Base-by-base conservation (phyloP, 2,888 invertebrate genomes). In the Gisinianus flammeolus region DNA sequence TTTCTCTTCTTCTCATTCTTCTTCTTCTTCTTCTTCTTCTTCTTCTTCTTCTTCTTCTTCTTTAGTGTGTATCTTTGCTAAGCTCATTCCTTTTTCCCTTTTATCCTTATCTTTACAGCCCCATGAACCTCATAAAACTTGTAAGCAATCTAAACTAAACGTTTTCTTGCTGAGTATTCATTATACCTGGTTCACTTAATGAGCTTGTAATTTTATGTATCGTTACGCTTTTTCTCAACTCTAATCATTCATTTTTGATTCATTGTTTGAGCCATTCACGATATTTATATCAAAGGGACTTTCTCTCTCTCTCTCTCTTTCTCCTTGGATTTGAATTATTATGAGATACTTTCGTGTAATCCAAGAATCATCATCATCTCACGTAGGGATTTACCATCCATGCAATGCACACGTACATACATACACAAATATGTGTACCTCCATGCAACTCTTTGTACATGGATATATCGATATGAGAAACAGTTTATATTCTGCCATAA, bases 141-240 rank as follows among this genome's bases (percentile, higher is more conserved):
- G 68, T 68, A 44, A 68, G 68, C 68, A 68, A 68, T 68, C 68
- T 68, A 68, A 68, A 68, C 68, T 62, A 62, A 62, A 62, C 62
- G 62, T 24, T 62, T 28, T 26, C 44, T 68, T 44, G 33, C 68
- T 10, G 22, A 44, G 44, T 30, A 71, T 74, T 74, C 74, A 74
- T 74, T 74, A 67, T 67, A 74, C 74, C 74, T 74, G 74, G 64
- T 5, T 33, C 12, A 8, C 67, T 74, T 74, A 74, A 74, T 74
- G 74, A 74, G 66, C 64, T 54, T 66, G 74, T 74, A 74, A 74
- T 74, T 74, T 66, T 67, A 64, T 52, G 73, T 74, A 28, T 74
- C 66, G 54, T 52, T 74, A 28, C 64, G 28, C 16, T 52, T 44
- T 24, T 8, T 72, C 28, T 33, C 69, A 8, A 52, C 64, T 66